A percentile compares a stretch with the other conserved stretches of the same genome.
Conservation (phyloP, 2,797 vertebrate species). For the Paedocypris micromegethes region DNA sequence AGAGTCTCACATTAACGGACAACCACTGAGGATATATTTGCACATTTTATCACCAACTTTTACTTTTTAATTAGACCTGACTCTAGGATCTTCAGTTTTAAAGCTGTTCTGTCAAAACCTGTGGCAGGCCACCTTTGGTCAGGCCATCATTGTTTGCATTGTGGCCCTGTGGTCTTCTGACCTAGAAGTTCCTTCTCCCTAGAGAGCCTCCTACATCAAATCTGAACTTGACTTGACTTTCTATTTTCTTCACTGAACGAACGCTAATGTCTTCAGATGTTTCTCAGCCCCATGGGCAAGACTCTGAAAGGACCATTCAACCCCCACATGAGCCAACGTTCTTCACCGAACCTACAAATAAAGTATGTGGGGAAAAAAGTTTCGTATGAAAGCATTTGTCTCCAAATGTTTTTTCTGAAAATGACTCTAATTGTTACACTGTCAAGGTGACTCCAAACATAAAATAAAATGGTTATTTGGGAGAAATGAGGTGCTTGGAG, state of each 20-base stretch:
- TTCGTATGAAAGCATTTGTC: constrained; percentile 8
- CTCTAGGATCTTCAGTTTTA: too few species aligned
- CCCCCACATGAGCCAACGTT: constrained; percentile 24
- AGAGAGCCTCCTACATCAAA: constrained; percentile 16
- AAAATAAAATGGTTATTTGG: too few species aligned
- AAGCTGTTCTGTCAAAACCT: not conserved
- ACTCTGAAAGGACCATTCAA: constrained; percentile 48
- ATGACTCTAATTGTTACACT: not conserved
- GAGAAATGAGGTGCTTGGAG: constrained; percentile 48
- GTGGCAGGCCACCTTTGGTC: constrained; percentile 12
- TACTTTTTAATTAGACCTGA: too few species aligned
- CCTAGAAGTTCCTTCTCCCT: constrained; percentile 27
- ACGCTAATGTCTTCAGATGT: constrained; percentile 57
- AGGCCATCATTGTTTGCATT: constrained; percentile 28
- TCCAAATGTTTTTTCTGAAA: not conserved
- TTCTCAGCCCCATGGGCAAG: constrained; percentile 36
- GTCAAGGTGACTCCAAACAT: not conserved
- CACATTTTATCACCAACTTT: too few species aligned
- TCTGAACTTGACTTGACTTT: constrained; percentile 35
- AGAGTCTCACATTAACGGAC: too few species aligned
- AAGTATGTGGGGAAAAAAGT: constrained; percentile 15
- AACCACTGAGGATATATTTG: too few species aligned
- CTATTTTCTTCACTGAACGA: constrained; percentile 43
- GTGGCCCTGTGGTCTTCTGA: constrained; percentile 17
- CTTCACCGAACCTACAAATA: constrained; percentile 8